These are phyloP conservation scores for Toxostoma redivivum DNA, from an alignment of 2,113 vertebrate genomes.

Conservation along the genomic window DNA sequence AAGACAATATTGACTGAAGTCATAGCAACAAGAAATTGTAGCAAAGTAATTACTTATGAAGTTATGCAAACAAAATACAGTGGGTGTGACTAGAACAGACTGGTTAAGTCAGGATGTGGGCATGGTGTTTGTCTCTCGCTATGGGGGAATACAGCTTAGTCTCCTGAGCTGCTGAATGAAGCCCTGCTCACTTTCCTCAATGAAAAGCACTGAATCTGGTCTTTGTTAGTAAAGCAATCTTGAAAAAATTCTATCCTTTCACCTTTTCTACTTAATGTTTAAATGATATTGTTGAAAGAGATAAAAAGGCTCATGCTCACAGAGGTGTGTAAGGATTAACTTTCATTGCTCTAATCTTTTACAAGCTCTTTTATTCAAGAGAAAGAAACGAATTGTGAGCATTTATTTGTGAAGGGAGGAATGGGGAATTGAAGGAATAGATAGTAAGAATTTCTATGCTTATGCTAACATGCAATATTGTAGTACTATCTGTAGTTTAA, in stretches of 20 bases:
- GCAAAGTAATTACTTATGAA: rapidly evolving
- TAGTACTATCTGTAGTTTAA: background rate
- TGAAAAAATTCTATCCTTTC: background rate
- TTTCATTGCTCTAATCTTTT: background rate
- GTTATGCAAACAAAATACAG: background rate
- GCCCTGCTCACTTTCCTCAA: background rate
- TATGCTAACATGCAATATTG: background rate
- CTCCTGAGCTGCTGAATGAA: background rate
- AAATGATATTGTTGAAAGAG: background rate
- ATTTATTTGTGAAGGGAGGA: background rate
- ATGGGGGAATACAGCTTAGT: background rate
- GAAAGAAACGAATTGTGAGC: background rate
- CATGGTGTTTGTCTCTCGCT: rapidly evolving
- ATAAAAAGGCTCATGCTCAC: background rate
- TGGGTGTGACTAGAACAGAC: background rate
- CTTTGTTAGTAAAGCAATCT: background rate
- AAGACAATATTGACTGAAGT: background rate
- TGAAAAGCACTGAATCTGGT: background rate
- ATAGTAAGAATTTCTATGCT: background rate
- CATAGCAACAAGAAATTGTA: background rate
- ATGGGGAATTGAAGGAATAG: background rate
- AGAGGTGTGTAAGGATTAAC: background rate
- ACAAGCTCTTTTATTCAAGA: background rate
- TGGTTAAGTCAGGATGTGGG: background rate
- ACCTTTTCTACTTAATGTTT: background rate